Percentiles rank a stretch among this genome's conserved stretches.
These are phyloP conservation scores for Corythaeola cristata DNA, from an alignment of 2,113 vertebrate species.

Conservation along the genomic window DNA sequence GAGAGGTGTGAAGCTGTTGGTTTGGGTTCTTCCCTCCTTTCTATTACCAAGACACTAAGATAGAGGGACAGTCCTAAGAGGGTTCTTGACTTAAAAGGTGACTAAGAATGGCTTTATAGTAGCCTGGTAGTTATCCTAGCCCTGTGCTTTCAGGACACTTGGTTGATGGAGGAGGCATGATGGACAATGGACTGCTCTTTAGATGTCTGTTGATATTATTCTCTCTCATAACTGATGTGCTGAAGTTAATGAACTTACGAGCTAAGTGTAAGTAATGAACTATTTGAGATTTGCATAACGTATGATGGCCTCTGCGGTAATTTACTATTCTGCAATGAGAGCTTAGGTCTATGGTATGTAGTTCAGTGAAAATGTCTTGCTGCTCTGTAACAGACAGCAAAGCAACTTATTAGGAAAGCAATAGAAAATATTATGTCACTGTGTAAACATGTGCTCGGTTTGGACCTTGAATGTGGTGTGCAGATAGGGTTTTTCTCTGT, in stretches of 20 bases:
- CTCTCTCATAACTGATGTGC: background rate
- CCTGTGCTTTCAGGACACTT: background rate
- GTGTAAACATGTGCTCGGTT: rapidly evolving
- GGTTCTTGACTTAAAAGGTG: background rate
- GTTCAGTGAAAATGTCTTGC: background rate
- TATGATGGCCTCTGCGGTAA: background rate
- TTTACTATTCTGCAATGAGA: background rate
- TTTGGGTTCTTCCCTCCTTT: background rate
- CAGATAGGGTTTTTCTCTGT: background rate
- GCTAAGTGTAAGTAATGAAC: background rate
- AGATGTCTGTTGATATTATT: background rate
- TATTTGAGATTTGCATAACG: background rate
- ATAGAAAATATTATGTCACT: background rate
- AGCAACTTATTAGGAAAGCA: background rate
- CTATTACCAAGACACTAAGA: background rate
- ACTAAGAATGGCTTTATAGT: background rate
- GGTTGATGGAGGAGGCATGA: background rate
- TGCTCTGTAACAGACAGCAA: background rate
- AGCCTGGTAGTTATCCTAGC: background rate
- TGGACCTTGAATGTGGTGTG: background rate
- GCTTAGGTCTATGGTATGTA: background rate
- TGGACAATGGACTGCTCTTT: background rate
- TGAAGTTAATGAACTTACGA: background rate
- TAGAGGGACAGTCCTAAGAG: background rate
- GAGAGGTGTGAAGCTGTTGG: background rate